Evolutionary conservation across 2,797 vertebrate genomes (phyloP).

Genomic region (Notolepis coatsorum): DNA sequence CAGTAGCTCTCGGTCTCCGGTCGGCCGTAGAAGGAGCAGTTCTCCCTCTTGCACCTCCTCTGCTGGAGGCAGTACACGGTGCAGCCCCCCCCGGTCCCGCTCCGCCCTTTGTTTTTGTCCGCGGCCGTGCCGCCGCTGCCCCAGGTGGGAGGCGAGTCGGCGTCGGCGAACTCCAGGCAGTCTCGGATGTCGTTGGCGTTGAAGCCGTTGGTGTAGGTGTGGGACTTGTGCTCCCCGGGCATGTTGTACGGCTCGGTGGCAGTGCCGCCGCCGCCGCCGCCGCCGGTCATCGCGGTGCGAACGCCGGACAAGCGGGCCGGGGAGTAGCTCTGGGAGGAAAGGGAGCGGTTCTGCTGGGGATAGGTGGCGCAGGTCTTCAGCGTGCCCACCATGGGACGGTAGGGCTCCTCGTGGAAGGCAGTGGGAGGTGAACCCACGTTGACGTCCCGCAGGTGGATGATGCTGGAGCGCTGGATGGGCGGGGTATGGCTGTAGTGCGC

Average conservation of each 20-base stretch:
- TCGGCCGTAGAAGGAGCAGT: constrained; percentile 91
- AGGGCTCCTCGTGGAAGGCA: constrained; percentile 83
- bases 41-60: constrained; percentile 88
- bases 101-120: constrained; percentile 79
- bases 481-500: constrained; percentile 86
- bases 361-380: constrained; percentile 97
- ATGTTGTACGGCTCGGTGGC: constrained; percentile 81
- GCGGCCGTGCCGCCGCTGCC: constrained; percentile 79
- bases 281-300: constrained; percentile 87
- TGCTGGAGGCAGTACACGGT: constrained; percentile 68
- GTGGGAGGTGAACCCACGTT: constrained; percentile 64
- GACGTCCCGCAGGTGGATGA: constrained; percentile 85
- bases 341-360: constrained; percentile 96
- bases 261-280: constrained; percentile 83
- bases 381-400: constrained; percentile 89
- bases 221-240: constrained; percentile 93
- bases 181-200: constrained; percentile 87
- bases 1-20: constrained; percentile 90
- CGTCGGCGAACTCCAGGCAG: constrained; percentile 93
- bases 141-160: constrained; percentile 85
- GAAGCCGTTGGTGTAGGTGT: constrained; percentile 96
- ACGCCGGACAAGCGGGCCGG: constrained; percentile 90
- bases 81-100: constrained; percentile 73
- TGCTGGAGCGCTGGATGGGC: constrained; percentile 82
- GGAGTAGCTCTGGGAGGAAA: constrained; percentile 97